Evolutionary conservation across 2,113 vertebrate genomes (phyloP), one percentile per base, ranked within the genome.

Genomic region (Lagopus leucura): DNA sequence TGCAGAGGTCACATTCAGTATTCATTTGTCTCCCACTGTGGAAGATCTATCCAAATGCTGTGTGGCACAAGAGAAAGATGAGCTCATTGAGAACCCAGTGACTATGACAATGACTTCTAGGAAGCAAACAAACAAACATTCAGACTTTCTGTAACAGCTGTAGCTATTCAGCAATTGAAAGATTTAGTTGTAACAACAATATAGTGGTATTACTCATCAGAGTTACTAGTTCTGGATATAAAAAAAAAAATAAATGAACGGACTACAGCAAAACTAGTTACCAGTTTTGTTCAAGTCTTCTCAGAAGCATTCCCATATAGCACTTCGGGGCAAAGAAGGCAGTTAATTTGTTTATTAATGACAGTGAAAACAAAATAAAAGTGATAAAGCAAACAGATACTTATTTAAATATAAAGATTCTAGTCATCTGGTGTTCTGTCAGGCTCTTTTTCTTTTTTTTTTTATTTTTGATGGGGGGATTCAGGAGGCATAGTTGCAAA

Each of bases 401-500:
- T 83, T 82, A 57, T 89, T 95, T 77, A 95, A 75, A 94, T 86
- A 82, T 67, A 83, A 89, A 57, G 48, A 71, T 92, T 81, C 30
- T 78, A 86, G 65, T 69, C 73, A 86, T 45, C 40, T 50, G 14
- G 36, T 85, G 75, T 74, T 95, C 91, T 81, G n/a, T 21, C 66
- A 91, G 48, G 30, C n/a, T 64, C n/a, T 77, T 55, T 87, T 92
- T 45, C 32, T 57, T 36, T 36, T 32, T 57, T 57, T 43, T 42
- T 42, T 42, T 42, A 15, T 42, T 42, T 43, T 57, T 17, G 28
- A 8, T 10, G 27, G 52, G 27, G 52, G 25, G 90, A 82, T 84
- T 96, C 77, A 92, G 86, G 64, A 91, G 85, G 58, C 24, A 8
- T 54, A 79, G 90, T 94, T 97, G 97, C 87, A 94, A 97, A 97